Base-by-base conservation (phyloP, 1,140 invertebrate genomes). In the Delia radicum region DNA sequence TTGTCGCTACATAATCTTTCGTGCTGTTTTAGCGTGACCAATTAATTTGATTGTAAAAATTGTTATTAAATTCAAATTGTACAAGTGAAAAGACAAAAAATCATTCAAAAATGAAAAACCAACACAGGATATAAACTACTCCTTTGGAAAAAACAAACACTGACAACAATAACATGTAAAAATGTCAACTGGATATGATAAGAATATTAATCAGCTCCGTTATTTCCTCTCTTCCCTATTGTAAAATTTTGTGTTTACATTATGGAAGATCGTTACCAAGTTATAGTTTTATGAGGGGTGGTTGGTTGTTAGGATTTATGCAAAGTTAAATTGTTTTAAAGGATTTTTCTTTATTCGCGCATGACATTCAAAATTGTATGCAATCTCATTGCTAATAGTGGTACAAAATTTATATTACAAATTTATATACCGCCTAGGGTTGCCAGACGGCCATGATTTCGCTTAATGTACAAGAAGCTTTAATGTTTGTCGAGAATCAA, bases 31-130 rank as follows among this genome's bases (percentile, higher is more conserved):
- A 82, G 82, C 82, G 82, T 84, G 82, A 84, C 82, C 82, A 84
- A 84, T 84, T 84, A 84, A 84, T 84, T 84, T 84, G 82, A 84
- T 84, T 84, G 82, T 84, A 81, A 84, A 55, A 84, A 81, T 82
- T 69, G 78, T 81, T 83, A 84, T 84, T 84, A 84, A 84, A 84
- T 84, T 82, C 82, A 84, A 84, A 84, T 84, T 69, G 65, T 69
- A 69, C 65, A 69, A 69, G 65, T 69, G 65, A 69, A 33, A 21
- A 33, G 71, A 24, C 18, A 71, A 72, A 73, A 73, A 69, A 69
- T 37, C 63, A 67, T 67, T 28, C 48, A 55, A 55, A 55, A 55
- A 6, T 24, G 48, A 24, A 55, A 2, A 5, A 13, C 5, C 4
- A 33, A 48, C 15, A 55, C 48, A 21, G 3, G 46, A 6, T 21